Evolutionary conservation across 1,140 invertebrate genomes (phyloP), one percentile per base, ranked within the genome.

Genomic region (Atopsyche davidsoni): DNA sequence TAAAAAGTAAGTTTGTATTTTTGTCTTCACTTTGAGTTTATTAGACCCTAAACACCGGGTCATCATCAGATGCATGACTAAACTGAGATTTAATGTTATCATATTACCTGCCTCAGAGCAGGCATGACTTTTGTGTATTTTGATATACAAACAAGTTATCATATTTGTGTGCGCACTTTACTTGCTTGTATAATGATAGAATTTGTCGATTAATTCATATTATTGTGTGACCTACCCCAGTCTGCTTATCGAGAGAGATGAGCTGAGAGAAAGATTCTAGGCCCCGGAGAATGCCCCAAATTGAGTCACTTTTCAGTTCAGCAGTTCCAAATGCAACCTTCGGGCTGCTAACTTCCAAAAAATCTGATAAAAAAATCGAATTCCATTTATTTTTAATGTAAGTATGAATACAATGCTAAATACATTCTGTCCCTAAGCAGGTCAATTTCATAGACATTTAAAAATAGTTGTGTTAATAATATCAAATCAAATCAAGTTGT

Each of bases 181-280:
- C n/a, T n/a, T n/a, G n/a, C n/a, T n/a, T n/a, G n/a, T n/a, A n/a
- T n/a, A n/a, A n/a, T n/a, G n/a, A n/a, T n/a, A n/a, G n/a, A n/a
- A n/a, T n/a, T n/a, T n/a, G n/a, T n/a, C n/a, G n/a, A n/a, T n/a
- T n/a, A n/a, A n/a, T n/a, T n/a, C n/a, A n/a, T n/a, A n/a, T n/a
- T n/a, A n/a, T n/a, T n/a, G n/a, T n/a, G n/a, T n/a, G n/a, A n/a
- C n/a, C n/a, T n/a, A n/a, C n/a, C n/a, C n/a, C n/a, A n/a, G n/a
- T n/a, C n/a, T n/a, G n/a, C n/a, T n/a, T 64, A 1, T 70, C 65
- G 1, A 75, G 43, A 53, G 78, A 75, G 3, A 86, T 64, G 1
- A 87, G 62, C 58, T 92, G 88, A 1, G 79, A 78, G 62, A 89
- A 87, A 1, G 86, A 86, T 70, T 92, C 87, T 25, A 91, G 64